These are phyloP conservation scores for Acomys russatus DNA, from an alignment of 2,797 vertebrate genomes.

Conservation along the genomic window DNA sequence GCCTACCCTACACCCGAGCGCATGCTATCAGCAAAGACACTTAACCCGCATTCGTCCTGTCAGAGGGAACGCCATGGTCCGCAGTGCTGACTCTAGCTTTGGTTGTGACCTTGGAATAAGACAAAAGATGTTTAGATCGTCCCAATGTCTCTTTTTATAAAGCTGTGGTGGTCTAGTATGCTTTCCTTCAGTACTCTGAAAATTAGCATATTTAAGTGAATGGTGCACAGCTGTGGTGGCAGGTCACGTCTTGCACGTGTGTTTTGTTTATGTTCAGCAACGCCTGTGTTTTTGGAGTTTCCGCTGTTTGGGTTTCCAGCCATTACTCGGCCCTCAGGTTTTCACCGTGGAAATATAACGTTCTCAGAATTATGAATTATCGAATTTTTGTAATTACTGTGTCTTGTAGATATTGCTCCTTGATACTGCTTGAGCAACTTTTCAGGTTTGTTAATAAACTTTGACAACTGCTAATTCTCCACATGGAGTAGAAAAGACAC, in stretches of 20 bases:
- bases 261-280: neutral
- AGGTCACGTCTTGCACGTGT: neutral
- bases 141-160: neutral
- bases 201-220: slow-evolving; percentile 1
- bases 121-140: neutral
- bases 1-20: neutral
- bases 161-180: neutral
- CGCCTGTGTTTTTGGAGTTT: neutral
- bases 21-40: neutral
- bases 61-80: neutral
- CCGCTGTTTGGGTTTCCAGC: neutral
- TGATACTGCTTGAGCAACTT: neutral
- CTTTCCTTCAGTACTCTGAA: neutral
- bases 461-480: neutral
- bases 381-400: neutral
- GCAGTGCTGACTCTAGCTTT: neutral
- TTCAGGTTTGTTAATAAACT: neutral
- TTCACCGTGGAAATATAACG: neutral
- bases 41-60: too few relatives aligned
- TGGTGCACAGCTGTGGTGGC: neutral
- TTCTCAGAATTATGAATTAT: neutral
- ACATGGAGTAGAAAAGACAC: neutral
- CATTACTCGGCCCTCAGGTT: neutral
- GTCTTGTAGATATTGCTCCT: neutral
- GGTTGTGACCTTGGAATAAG: neutral